Conservation (phyloP, 2,888 invertebrate species). For the Hylaea fasciaria region DNA sequence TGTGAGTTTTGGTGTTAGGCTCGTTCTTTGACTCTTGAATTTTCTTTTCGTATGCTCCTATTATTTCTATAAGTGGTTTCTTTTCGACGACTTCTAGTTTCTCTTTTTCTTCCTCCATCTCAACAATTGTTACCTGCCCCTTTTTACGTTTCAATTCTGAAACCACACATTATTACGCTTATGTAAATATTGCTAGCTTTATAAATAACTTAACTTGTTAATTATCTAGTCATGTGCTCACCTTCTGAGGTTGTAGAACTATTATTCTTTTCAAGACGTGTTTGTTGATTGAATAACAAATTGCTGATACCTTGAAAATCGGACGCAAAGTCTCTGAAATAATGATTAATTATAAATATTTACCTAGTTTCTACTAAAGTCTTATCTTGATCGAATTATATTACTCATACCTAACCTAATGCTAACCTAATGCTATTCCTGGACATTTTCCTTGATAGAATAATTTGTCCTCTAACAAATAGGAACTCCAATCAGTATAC, state of each 20-base stretch:
- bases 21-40: conserved; percentile 40
- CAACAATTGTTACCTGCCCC: conserved; percentile 45
- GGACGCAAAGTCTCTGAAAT: conserved; percentile 55
- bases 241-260: conserved; percentile 54
- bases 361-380: too few relatives aligned
- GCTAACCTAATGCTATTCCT: too few relatives aligned
- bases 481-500: too few relatives aligned
- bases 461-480: too few relatives aligned
- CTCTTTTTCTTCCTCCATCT: conserved; percentile 49
- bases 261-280: conserved; percentile 51
- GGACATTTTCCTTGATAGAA: too few relatives aligned
- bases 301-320: conserved; percentile 63
- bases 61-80: conserved; percentile 69
- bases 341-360: background rate
- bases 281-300: conserved; percentile 62
- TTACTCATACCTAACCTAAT: too few relatives aligned
- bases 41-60: conserved; percentile 54
- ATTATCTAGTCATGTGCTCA: too few relatives aligned
- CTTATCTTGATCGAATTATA: too few relatives aligned
- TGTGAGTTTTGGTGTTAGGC: conserved; percentile 29
- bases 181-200: background rate
- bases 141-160: conserved; percentile 48
- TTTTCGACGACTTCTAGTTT: conserved; percentile 49
- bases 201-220: too few relatives aligned
- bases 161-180: background rate